Evolutionary conservation across 2,113 vertebrate species (phyloP), one percentile per base, ranked within the genome.

Genomic region (Cranoglanis bouderius): DNA sequence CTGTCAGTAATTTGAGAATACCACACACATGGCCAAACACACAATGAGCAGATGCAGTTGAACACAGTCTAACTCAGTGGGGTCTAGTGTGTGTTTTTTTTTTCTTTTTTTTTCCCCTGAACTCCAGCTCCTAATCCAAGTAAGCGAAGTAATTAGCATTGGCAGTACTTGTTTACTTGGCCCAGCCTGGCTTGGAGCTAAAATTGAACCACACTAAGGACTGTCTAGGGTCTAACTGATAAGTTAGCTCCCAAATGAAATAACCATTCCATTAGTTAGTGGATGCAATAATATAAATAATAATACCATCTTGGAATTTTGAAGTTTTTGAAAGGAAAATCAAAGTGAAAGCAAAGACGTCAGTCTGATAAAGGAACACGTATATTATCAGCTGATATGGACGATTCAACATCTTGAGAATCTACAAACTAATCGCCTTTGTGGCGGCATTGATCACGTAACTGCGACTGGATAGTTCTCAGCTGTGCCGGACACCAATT

Each of bases 1-100:
- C 74, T 87, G 85, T 85, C 84, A 72, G 61, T 72, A 70, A 70
- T 85, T 72, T 86, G 63, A 78, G 59, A 82, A 72, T 49, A 32
- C 83, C 72, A 65, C 38, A 82, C 75, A 19, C n/a, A 53, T 61
- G 35, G 53, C 29, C 74, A 72, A 77, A 85, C 85, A 87, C 49
- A 82, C 61, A 88, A 53, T 49, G 6, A 86, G 65, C 63, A 78
- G 26, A 87, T 46, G 13, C 38, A 59, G 63, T 19, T 40, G 2
- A 55, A n/a, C 14, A 59, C 65, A 46, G 35, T 85, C n/a, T 26
- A 87, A 63, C 46, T 53, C 16, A 6, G 43, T 84, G n/a, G n/a
- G 51, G 74, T 63, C 65, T 81, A 26, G 24, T 46, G 13, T 43
- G 46, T 7, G 32, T n/a, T 26, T 86, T 16, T 55, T 59, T 74